These are phyloP conservation scores for Macaria liturata DNA, from an alignment of 2,888 invertebrate genomes.

Conservation along the genomic window DNA sequence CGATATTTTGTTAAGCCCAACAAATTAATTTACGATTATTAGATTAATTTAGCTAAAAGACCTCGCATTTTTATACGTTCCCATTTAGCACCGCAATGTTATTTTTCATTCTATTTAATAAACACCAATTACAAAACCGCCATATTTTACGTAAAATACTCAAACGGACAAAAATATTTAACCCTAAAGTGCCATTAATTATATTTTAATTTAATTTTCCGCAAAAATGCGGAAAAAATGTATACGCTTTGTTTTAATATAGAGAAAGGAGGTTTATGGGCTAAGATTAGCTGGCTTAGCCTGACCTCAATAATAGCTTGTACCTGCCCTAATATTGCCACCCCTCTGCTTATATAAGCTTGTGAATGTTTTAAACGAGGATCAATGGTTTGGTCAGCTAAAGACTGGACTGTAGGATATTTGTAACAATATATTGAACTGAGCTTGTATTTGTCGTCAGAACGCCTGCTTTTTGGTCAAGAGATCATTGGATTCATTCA, in stretches of 20 bases:
- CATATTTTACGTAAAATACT: slow-evolving; percentile 16
- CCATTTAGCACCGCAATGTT: not conserved
- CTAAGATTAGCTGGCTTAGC: slow-evolving; percentile 32
- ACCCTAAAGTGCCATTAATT: slow-evolving; percentile 33
- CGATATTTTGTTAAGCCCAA: not conserved
- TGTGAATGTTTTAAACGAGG: slow-evolving; percentile 1
- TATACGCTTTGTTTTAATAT: slow-evolving; percentile 30
- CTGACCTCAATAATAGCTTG: slow-evolving; percentile 26
- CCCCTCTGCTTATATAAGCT: slow-evolving; percentile 24
- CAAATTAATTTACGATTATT: too few species aligned
- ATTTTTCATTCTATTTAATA: slow-evolving; percentile 15
- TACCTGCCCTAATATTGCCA: slow-evolving; percentile 24
- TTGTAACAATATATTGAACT: too few species aligned
- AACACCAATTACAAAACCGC: slow-evolving; percentile 18
- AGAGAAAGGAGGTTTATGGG: slow-evolving; percentile 31
- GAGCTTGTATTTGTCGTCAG: too few species aligned
- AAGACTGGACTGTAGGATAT: too few species aligned
- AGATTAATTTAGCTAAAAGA: too few species aligned
- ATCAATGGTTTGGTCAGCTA: too few species aligned
- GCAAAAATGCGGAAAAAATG: slow-evolving; percentile 25
- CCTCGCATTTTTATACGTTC: too few species aligned
- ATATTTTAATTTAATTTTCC: slow-evolving; percentile 36
- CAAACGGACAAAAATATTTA: slow-evolving; percentile 20
- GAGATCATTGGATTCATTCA: too few species aligned
- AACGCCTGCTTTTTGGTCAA: too few species aligned